A percentile compares a stretch with the other conserved stretches of the same genome.
Conservation (phyloP, 2,888 invertebrate species). For the Dicyrtomina minuta region DNA sequence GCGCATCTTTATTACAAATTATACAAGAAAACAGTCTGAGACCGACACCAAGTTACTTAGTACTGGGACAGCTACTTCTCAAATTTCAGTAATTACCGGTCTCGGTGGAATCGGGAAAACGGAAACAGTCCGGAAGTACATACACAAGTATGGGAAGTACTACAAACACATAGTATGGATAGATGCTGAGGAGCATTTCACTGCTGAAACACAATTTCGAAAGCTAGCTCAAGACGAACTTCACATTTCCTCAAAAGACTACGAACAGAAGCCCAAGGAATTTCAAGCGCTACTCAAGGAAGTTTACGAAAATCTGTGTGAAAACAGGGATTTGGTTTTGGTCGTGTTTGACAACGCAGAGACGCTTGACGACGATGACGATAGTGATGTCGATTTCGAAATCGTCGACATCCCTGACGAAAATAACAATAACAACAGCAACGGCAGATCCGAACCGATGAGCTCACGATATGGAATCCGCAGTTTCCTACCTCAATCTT, state of each 20-base stretch:
- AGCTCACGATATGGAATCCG: background rate
- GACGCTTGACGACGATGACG: too few relatives aligned
- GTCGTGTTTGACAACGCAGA: constrained; percentile 1
- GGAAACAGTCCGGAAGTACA: background rate
- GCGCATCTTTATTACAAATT: too few relatives aligned
- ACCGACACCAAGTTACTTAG: background rate
- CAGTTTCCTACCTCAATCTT: background rate
- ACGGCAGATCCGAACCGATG: too few relatives aligned
- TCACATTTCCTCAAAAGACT: too few relatives aligned
- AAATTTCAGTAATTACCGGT: background rate
- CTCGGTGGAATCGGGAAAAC: background rate
- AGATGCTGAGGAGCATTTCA: background rate
- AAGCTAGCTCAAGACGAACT: too few relatives aligned
- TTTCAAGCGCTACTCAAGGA: background rate
- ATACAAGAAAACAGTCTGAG: too few relatives aligned
- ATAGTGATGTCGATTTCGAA: too few relatives aligned
- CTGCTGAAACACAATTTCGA: too few relatives aligned
- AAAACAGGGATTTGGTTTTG: too few relatives aligned
- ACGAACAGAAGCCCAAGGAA: too few relatives aligned
- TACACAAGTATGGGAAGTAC: background rate
- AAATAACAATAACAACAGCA: too few relatives aligned
- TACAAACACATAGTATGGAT: background rate
- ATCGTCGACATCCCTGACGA: too few relatives aligned
- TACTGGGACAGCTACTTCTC: background rate
- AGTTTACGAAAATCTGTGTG: background rate